Evolutionary conservation across 2,113 vertebrate species (phyloP).

Genomic region (Periophthalmus modestus): DNA sequence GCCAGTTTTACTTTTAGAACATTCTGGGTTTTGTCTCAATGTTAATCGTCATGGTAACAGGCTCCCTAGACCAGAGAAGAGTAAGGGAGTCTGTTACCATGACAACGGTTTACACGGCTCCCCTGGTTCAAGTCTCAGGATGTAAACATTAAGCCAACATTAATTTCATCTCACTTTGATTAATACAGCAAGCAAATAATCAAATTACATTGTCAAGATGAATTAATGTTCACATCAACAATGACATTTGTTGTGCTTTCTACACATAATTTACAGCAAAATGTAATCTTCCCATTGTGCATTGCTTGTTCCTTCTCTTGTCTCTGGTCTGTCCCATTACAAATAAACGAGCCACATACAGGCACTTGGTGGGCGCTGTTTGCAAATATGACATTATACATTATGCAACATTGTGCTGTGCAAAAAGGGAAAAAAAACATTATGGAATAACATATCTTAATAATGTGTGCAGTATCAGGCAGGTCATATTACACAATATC

Average conservation of each 20-base stretch:
- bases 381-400: not conserved
- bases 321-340: not conserved
- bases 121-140: not conserved
- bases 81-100: conserved; percentile 1
- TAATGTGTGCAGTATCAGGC: too few relatives aligned
- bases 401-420: not conserved
- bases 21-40: not conserved
- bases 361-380: not conserved
- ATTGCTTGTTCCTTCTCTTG: too few relatives aligned
- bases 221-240: too few relatives aligned
- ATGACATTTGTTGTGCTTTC: too few relatives aligned
- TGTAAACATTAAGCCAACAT: not conserved
- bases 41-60: conserved; percentile 3
- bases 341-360: not conserved
- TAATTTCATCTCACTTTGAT: not conserved
- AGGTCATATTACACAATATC: too few relatives aligned
- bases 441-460: not conserved
- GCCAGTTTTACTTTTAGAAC: not conserved
- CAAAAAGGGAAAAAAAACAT: not conserved
- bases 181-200: too few relatives aligned
- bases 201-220: too few relatives aligned
- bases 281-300: too few relatives aligned
- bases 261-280: too few relatives aligned
- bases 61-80: not conserved
- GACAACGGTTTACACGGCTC: not conserved